phyloP scores from a whole-genome alignment of 2,113 vertebrate genomes.

The Ursus arctos region DNA sequence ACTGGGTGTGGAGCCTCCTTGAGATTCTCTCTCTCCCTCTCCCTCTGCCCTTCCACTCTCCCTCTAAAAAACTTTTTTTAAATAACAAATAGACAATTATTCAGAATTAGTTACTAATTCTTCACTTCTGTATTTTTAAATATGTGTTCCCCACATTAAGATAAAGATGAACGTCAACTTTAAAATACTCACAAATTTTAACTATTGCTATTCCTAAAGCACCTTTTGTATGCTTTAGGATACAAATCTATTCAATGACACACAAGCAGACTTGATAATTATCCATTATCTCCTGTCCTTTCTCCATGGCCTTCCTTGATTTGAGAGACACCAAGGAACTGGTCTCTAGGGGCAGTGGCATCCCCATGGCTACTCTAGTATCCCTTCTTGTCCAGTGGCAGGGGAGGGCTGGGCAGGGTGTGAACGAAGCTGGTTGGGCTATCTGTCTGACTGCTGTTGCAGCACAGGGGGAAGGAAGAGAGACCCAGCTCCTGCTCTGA shows the following conservation, averaged over 20 bases:
- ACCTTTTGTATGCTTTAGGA: no score
- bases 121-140: not conserved
- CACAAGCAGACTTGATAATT: not conserved
- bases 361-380: fast-evolving
- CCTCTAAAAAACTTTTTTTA: not conserved
- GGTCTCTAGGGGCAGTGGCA: fast-evolving
- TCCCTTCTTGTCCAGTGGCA: not conserved
- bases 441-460: not conserved
- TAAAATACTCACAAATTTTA: not conserved
- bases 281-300: not conserved
- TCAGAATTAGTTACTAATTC: not conserved
- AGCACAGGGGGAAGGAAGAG: no score
- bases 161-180: not conserved
- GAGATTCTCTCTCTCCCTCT: not conserved
- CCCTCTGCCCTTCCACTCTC: not conserved
- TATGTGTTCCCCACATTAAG: not conserved
- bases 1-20: not conserved
- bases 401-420: not conserved
- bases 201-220: not conserved
- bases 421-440: not conserved
- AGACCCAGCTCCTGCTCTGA: not conserved
- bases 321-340: not conserved
- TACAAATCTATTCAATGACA: not conserved
- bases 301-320: not conserved
- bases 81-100: not conserved